phyloP scores from a whole-genome alignment of 1,140 invertebrate species.

The Aphaenogaster floridana region DNA sequence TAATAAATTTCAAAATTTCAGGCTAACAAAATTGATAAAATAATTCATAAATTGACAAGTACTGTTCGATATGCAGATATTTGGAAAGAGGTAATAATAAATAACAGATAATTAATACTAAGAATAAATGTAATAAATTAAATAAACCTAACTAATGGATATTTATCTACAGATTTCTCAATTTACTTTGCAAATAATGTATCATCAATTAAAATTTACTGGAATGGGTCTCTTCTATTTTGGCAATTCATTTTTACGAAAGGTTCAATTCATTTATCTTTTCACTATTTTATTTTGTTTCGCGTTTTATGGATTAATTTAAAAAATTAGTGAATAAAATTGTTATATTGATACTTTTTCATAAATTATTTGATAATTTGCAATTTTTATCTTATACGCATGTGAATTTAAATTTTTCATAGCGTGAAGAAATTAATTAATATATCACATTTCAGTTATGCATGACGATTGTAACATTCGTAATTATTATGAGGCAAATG shows the following conservation, averaged over 20 bases:
- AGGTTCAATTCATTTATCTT: not conserved
- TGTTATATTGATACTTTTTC: too few species aligned
- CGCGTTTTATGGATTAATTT: too few species aligned
- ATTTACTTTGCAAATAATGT: not conserved
- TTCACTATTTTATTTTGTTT: not conserved
- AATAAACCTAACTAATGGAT: not conserved
- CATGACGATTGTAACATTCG: too few species aligned
- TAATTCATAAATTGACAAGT: not conserved
- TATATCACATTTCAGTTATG: too few species aligned
- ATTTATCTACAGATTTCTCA: slow-evolving; percentile 2
- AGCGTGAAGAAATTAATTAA: too few species aligned
- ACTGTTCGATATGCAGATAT: not conserved
- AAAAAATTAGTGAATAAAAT: too few species aligned
- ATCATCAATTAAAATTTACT: not conserved
- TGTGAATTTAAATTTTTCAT: too few species aligned
- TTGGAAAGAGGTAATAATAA: slow-evolving; percentile 23
- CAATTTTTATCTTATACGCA: too few species aligned
- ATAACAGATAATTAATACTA: not conserved
- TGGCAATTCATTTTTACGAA: not conserved
- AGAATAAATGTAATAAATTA: not conserved
- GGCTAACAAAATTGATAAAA: not conserved
- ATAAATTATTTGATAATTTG: too few species aligned
- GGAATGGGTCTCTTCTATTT: slow-evolving; percentile 12
- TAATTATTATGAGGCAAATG: too few species aligned
- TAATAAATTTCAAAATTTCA: slow-evolving; percentile 1